Base-by-base conservation (phyloP, 2,888 invertebrate genomes). In the Drosophila ezoana region DNA sequence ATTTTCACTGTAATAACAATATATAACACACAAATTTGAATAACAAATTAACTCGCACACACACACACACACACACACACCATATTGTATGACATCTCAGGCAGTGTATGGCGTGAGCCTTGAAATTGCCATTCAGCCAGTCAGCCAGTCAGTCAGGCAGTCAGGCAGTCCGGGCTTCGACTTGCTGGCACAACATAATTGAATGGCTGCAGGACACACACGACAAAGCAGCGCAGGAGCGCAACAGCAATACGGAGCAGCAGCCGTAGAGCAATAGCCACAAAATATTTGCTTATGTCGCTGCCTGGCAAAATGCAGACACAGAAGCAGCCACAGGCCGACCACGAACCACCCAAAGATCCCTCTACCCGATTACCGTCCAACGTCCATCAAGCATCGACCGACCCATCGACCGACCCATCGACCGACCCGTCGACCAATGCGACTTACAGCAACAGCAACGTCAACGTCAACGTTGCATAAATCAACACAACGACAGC, bases 21-120 rank as follows among this genome's bases (percentile, higher is more conserved):
- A 85, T 87, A 85, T 82, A 85, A 87, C 88, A 87, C 70, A 87
- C 79, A 87, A 86, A 86, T 86, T 86, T 86, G 85, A 86, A 86
- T 86, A 86, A 83, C 88, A 86, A 87, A 87, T 86, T 86, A 86
- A 86, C 85, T 73, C 52, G 16, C 68, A 74, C 72, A 81, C 68
- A 80, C 72, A 72, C 61, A 76, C 47, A 60, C 45, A 57, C 49
- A 48, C 35, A 47, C 37, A 49, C 14, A 43, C 47, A 43, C 41
- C 41, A 48, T 56, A 48, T 60, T 5, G 28, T 56, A 57, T 51
- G 61, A 61, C 73, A 73, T 60, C 60, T 68, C 67, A 69, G 66
- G 67, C 60, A 61, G 59, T 49, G 47, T 65, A 76, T 73, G 67
- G 81, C 74, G 84, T 77, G 72, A 68, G 85, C 64, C 64, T 82